Base-by-base conservation (phyloP, 2,113 vertebrate genomes). In the Nymphicus hollandicus region DNA sequence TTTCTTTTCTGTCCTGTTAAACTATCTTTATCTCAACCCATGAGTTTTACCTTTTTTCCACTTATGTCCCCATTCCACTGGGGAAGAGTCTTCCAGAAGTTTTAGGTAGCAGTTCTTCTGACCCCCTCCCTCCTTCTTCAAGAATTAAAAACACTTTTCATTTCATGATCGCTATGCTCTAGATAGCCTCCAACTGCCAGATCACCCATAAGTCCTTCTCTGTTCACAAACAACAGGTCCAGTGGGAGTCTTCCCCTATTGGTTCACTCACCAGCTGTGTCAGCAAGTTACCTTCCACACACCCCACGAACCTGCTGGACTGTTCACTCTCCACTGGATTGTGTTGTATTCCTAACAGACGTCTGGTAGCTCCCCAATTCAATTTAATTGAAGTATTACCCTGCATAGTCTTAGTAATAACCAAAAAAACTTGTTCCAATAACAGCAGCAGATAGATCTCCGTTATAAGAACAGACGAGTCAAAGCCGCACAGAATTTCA, bases 381-480 rank as follows among this genome's bases (percentile, higher is more conserved):
- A 49, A 9, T 17, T 6, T 27, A 61, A 66, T 5, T 56, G 16
- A 78, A 71, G 1, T 43, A 52, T 47, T 63, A 3, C 17, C 37
- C 39, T 71, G 7, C 3, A 37, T 41, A 41, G 5, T 37, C 11
- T 43, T 44, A n/a, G 16, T 15, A 58, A 49, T 11, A 39, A 53
- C 7, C 2, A 2, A 25, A 66, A 55, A 77, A 22, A 1, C 14
- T 1, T 49, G 15, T 46, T 84, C 11, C 20, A 18, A 12, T 43
- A 39, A 13, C 24, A 66, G 17, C 0, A 0, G 10, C n/a, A 2
- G 35, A 33, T 44, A 31, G 2, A 1, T 56, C 28, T 63, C 58
- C 22, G 4, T 46, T 84, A 15, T 6, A 39, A n/a, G 23, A 85
- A 49, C 17, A 79, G 18, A 11, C 18, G 11, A 61, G 6, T 33